Evolutionary conservation across 2,113 vertebrate genomes (phyloP).

Genomic region (Leptocoma aspasia): DNA sequence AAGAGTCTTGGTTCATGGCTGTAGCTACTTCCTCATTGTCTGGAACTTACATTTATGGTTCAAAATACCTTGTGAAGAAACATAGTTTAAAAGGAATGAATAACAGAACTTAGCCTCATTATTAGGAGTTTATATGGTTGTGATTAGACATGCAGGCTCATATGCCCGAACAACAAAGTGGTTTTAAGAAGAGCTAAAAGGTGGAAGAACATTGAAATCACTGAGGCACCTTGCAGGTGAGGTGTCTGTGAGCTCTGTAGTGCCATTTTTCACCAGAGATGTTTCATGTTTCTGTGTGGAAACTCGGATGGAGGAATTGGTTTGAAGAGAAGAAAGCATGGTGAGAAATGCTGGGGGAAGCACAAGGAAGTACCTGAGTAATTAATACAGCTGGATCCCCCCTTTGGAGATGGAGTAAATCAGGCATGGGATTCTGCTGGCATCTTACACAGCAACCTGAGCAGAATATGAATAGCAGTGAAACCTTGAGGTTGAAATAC

Average conservation of each 20-base stretch:
- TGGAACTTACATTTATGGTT: neutral
- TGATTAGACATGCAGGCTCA: neutral
- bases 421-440: neutral
- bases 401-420: neutral
- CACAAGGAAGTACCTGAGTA: neutral
- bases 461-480: neutral
- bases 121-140: neutral
- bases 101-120: neutral
- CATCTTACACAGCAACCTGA: neutral
- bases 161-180: neutral
- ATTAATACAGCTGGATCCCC: neutral
- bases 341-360: neutral
- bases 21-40: neutral
- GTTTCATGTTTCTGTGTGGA: neutral
- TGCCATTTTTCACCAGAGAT: neutral
- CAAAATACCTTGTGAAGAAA: neutral
- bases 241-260: neutral
- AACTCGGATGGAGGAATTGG: neutral
- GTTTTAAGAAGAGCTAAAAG: neutral
- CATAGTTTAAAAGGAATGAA: neutral
- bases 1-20: neutral
- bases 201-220: neutral
- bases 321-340: neutral
- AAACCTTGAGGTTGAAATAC: constrained; percentile 39
- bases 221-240: neutral